Evolutionary conservation across 1,140 invertebrate species (phyloP), one percentile per base, ranked within the genome.

Genomic region (Dinoponera quadriceps): DNA sequence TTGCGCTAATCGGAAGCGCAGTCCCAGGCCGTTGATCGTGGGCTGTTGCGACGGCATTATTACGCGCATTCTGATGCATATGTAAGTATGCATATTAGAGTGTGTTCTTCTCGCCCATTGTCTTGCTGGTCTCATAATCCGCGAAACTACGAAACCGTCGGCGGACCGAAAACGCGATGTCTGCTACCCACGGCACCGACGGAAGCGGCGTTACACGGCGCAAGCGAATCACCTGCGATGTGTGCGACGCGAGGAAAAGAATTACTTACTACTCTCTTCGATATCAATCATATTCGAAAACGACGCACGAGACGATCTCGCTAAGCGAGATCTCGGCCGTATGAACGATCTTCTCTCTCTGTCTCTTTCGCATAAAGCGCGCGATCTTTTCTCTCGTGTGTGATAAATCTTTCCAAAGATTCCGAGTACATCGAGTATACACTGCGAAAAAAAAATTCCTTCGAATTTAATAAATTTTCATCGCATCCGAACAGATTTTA

Each of bases 11-110:
- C 57, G 69, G 57, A 82, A 82, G 69, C 57, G 57, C 78, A 60
- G 27, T 74, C 57, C 18, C 69, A 29, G 69, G 11, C 27, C 33
- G 48, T 62, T 62, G 69, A 72, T 73, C 69, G 78, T 82, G 44
- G 65, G 65, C 16, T 80, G 75, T 80, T 80, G 74, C 74, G 49
- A 78, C 68, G 74, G 74, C 48, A 78, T 68, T 80, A 80, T 78
- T 80, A 71, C 33, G 75, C n/a, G 65, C 75, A 80, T 80, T 80
- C 75, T 80, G 75, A 80, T 80, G 65, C 75, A 80, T 80, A 78
- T 55, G 63, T 78, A 78, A 78, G 48, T 78, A 69, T 80, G 75
- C 65, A 80, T 80, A 80, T 80, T 71, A 71, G 65, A 57, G 48
- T 59, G 51, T 44, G 33, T 80, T 48, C 33, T n/a, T n/a, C 3